Base-by-base conservation (phyloP, 1,140 invertebrate species). In the Whitmania pigra region DNA sequence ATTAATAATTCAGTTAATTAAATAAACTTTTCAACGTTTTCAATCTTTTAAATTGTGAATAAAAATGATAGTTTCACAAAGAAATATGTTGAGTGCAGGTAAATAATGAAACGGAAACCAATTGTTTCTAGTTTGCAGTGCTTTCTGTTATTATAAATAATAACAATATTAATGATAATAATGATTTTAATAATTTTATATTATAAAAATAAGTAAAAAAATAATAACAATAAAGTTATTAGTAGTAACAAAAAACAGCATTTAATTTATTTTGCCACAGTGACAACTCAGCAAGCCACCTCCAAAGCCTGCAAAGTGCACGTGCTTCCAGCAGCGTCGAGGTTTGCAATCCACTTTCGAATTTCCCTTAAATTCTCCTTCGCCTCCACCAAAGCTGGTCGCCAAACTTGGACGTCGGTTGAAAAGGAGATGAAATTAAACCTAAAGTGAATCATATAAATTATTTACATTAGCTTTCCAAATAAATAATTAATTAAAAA, bases 351-450 rank as follows among this genome's bases (percentile, higher is more conserved):
- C 82, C 82, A 83, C 49, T 78, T 74, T n/a, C 82, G 75, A 25
- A 81, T 79, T 66, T 79, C 76, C 69, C 81, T 80, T 75, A 81
- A 82, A 68, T 79, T 81, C 31, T 78, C 13, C 49, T 77, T 78
- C 15, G 80, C 77, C 11, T 74, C 73, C 53, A 78, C 76, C 36
- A 82, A 74, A n/a, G 67, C 74, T 11, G 77, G 73, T 22, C 75
- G 73, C 82, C 82, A 83, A 76, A 77, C 66, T 77, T 77, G 77
- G 78, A 81, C 18, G 75, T 72, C 22, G 15, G 79, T 78, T 53
- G 81, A 82, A 74, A 83, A 83, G 53, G 77, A 68, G n/a, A 83
- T 79, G 31, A 83, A 69, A 74, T 83, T 83, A 73, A 83, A 82
- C 68, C 79, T 82, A 68, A 20, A 74, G 74, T 72, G 53, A 36